phyloP scores from a whole-genome alignment of 2,797 vertebrate genomes.

The Pristis pectinata region DNA sequence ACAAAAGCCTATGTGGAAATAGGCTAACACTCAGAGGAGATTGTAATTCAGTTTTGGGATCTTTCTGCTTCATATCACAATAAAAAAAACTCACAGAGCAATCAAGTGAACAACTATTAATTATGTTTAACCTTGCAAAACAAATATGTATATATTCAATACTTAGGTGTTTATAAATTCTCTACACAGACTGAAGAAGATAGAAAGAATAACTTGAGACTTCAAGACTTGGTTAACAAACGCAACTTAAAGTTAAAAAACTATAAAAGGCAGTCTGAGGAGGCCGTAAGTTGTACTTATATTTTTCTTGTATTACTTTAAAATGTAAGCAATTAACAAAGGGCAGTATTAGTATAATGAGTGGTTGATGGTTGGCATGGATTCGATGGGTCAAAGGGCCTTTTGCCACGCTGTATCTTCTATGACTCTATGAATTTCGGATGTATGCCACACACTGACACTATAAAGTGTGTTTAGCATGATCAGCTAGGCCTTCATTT shows the following conservation, averaged over 20 bases:
- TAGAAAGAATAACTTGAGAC: conserved; percentile 75
- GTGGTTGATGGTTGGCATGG: no score
- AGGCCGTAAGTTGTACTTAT: conserved; percentile 69
- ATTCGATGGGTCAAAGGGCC: no score
- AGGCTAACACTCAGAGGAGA: background rate
- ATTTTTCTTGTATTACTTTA: background rate
- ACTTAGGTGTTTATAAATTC: background rate
- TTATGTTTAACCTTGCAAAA: background rate
- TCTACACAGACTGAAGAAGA: conserved; percentile 77
- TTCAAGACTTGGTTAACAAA: conserved; percentile 86
- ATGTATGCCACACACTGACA: no score
- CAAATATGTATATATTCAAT: background rate
- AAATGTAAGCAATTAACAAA: background rate
- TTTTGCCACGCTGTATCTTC: no score
- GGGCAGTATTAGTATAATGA: background rate
- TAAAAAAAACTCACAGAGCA: background rate
- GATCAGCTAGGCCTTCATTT: no score
- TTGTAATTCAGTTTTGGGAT: background rate
- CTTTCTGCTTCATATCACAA: background rate
- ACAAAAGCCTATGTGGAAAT: no score
- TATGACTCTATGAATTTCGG: no score
- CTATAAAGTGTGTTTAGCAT: no score
- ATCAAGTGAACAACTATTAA: background rate
- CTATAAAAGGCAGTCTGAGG: conserved; percentile 83
- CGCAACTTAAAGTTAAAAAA: conserved; percentile 80